phyloP scores from a whole-genome alignment of 2,888 invertebrate genomes.

The Torymus texanus region DNA sequence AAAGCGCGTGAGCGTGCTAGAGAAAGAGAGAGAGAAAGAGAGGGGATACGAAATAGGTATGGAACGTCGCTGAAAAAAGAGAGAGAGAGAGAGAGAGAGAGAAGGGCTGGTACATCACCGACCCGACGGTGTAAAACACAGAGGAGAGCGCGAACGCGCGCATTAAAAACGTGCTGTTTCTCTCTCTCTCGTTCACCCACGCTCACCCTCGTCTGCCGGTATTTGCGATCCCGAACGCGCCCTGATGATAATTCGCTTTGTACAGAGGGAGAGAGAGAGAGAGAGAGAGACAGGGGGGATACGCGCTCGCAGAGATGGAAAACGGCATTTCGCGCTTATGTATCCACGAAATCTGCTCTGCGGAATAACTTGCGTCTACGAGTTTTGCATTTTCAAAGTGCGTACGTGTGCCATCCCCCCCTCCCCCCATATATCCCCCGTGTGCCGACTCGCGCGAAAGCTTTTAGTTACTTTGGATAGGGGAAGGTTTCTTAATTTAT shows the following conservation, averaged over 20 bases:
- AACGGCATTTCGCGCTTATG: slow-evolving; percentile 17
- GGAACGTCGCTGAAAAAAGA: slow-evolving; percentile 49
- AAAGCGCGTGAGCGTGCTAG: slow-evolving; percentile 58
- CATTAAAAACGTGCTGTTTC: slow-evolving; percentile 46
- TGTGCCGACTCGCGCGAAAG: neutral
- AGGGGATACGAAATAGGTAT: slow-evolving; percentile 39
- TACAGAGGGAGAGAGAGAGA: neutral
- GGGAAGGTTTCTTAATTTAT: too few relatives aligned
- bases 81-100: slow-evolving; percentile 50
- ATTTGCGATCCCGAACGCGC: slow-evolving; percentile 47
- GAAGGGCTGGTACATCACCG: slow-evolving; percentile 51
- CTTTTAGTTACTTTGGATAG: neutral
- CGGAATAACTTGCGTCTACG: slow-evolving; percentile 27
- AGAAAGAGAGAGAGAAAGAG: slow-evolving; percentile 42
- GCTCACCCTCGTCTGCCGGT: slow-evolving; percentile 17
- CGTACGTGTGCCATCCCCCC: neutral
- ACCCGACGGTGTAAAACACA: slow-evolving; percentile 56
- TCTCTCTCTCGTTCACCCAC: neutral
- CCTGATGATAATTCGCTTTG: slow-evolving; percentile 55
- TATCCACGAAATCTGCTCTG: slow-evolving; percentile 34
- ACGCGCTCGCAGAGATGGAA: neutral
- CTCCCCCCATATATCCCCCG: too few relatives aligned
- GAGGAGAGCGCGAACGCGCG: slow-evolving; percentile 36
- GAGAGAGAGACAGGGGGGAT: neutral
- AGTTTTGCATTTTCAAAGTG: slow-evolving; percentile 24